These are phyloP conservation scores for Columba guinea DNA, from an alignment of 2,797 vertebrate species.

Conservation along the genomic window DNA sequence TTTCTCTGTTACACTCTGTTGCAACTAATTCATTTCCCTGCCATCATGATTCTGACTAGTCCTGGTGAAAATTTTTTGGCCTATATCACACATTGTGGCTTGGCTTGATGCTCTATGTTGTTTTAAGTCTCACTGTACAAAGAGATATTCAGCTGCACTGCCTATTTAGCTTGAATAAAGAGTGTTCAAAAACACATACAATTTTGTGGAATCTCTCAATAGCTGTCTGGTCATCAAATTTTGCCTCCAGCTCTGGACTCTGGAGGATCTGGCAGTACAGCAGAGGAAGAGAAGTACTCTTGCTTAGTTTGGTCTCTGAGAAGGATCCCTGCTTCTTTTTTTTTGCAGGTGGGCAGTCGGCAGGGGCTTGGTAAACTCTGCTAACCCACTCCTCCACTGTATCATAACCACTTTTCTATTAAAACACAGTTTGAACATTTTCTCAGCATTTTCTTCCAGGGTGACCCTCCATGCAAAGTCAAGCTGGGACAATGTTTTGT, in stretches of 20 bases:
- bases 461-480: background rate
- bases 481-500: constrained; percentile 26
- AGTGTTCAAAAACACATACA: background rate
- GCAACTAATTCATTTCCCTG: background rate
- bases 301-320: background rate
- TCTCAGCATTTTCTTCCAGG: background rate
- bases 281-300: background rate
- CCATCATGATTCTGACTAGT: background rate
- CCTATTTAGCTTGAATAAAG: constrained; percentile 22
- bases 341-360: background rate
- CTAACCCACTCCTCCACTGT: background rate
- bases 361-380: background rate
- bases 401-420: background rate
- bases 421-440: background rate
- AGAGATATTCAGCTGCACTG: background rate
- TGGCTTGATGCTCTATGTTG: background rate
- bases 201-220: background rate
- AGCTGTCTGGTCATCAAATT: background rate
- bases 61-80: background rate
- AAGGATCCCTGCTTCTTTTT: background rate
- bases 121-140: background rate
- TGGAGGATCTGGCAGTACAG: background rate
- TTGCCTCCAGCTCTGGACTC: background rate
- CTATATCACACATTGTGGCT: background rate
- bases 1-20: background rate